Conservation (phyloP, 2,888 invertebrate species). For the Cephus sareptanus region DNA sequence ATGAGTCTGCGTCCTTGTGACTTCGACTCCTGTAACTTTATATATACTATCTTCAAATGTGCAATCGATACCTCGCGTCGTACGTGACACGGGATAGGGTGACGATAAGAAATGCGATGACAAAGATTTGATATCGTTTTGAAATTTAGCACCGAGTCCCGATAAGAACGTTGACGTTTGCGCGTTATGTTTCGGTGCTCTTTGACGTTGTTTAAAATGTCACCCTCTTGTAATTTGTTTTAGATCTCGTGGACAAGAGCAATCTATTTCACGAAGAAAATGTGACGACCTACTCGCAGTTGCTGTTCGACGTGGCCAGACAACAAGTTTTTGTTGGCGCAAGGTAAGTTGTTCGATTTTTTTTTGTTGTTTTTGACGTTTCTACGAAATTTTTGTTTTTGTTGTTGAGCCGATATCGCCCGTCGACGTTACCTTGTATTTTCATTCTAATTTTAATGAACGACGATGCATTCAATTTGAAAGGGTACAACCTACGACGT, state of each 20-base stretch:
- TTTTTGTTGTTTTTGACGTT: neutral
- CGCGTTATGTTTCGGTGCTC: neutral
- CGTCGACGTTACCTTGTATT: neutral
- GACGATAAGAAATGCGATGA: neutral
- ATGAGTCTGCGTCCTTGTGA: neutral
- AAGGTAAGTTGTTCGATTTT: slow-evolving; percentile 72
- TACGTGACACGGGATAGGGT: neutral
- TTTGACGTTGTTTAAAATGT: neutral
- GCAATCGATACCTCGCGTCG: neutral
- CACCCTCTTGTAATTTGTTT: slow-evolving; percentile 59
- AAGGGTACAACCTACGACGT: neutral
- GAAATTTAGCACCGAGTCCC: neutral
- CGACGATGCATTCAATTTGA: neutral
- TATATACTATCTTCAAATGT: neutral
- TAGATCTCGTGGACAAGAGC: slow-evolving; percentile 73
- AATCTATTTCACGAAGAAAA: slow-evolving; percentile 75
- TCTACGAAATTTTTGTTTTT: neutral
- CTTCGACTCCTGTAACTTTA: neutral
- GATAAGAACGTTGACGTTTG: neutral
- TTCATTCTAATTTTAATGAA: neutral
- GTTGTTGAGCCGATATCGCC: neutral
- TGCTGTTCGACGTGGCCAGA: slow-evolving; percentile 87
- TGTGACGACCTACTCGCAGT: slow-evolving; percentile 82
- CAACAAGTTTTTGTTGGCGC: slow-evolving; percentile 91
- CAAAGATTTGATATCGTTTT: neutral